Conservation (phyloP, 2,888 invertebrate genomes). For the Mesorhabditis belari region DNA sequence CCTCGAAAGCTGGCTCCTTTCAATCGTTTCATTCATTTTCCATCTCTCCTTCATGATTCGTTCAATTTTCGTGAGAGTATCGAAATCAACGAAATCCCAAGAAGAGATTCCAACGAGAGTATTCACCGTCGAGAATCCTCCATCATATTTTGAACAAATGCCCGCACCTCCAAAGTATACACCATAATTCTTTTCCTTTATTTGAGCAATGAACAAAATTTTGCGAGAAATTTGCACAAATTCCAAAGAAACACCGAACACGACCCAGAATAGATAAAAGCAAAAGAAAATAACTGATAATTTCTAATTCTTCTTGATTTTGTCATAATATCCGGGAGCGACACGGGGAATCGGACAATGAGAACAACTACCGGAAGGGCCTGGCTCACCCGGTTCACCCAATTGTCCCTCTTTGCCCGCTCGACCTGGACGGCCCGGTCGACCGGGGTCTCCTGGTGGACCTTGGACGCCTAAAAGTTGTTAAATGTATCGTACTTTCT, state of each 20-base stretch:
- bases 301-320: neutral
- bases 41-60: neutral
- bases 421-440: neutral
- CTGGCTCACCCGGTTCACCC: neutral
- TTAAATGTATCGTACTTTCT: too few relatives aligned
- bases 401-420: neutral
- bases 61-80: neutral
- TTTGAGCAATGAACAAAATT: too few relatives aligned
- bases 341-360: neutral
- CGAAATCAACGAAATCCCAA: neutral
- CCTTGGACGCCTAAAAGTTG: neutral
- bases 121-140: neutral
- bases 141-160: neutral
- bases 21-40: neutral
- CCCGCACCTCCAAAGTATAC: neutral
- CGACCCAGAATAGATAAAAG: too few relatives aligned
- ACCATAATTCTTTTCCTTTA: neutral
- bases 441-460: neutral
- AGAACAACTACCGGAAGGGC: neutral
- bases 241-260: neutral
- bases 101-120: neutral
- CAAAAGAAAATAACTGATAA: too few relatives aligned
- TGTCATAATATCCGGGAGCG: neutral
- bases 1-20: neutral
- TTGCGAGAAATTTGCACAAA: neutral